Percentiles rank a stretch among this genome's conserved stretches.
Conservation (phyloP, 2,888 invertebrate species). For the Agonopterix subpropinquella region DNA sequence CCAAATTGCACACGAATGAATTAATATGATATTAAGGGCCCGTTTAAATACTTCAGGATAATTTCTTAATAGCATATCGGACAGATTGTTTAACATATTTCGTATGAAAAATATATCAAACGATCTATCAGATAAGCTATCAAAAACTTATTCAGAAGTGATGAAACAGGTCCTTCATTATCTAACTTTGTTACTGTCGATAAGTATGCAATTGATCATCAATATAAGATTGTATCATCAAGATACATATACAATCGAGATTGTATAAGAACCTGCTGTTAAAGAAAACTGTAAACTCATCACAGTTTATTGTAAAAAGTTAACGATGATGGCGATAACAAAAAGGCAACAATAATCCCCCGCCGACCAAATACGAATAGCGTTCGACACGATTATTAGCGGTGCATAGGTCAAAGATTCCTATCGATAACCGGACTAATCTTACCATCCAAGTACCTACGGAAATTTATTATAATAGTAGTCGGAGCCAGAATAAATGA, state of each 20-base stretch:
- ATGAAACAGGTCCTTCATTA: no score
- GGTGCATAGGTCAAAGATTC: constrained; percentile 61
- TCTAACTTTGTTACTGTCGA: no score
- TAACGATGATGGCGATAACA: constrained; percentile 33
- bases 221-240: background rate
- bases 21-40: no score
- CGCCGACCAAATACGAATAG: constrained; percentile 40
- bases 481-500: constrained; percentile 21
- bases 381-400: constrained; percentile 58
- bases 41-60: no score
- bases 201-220: background rate
- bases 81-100: no score
- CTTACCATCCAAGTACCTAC: constrained; percentile 29
- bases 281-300: constrained; percentile 8
- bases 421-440: constrained; percentile 48
- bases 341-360: constrained; percentile 43
- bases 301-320: constrained; percentile 24
- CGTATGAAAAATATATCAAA: no score
- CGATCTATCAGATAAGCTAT: no score
- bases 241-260: no score
- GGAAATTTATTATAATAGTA: constrained; percentile 23
- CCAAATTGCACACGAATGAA: no score
- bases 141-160: no score
- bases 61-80: no score
- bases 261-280: background rate